These are phyloP conservation scores for Manduca sexta DNA, from an alignment of 1,140 invertebrate species.

Conservation along the genomic window DNA sequence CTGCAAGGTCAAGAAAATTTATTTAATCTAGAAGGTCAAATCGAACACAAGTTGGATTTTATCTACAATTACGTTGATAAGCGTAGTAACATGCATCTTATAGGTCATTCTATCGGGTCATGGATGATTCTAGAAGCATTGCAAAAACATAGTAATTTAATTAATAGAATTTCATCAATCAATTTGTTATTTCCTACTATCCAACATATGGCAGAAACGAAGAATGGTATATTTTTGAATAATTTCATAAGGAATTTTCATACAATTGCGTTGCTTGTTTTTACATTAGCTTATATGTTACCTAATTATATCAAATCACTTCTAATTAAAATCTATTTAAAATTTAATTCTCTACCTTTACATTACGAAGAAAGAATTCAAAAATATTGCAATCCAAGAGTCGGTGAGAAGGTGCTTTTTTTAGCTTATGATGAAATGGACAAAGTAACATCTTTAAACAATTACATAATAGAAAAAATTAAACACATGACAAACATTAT, in stretches of 20 bases:
- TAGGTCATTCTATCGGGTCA: constrained; percentile 62
- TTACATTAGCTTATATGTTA: constrained; percentile 31
- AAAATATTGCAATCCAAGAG: constrained; percentile 37
- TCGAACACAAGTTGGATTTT: constrained; percentile 51
- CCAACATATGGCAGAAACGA: constrained; percentile 49
- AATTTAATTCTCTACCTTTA: constrained; percentile 28
- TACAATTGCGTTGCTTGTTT: constrained; percentile 30
- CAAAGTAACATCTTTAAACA: constrained; percentile 37
- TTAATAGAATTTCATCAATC: constrained; percentile 30
- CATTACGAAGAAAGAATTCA: constrained; percentile 29
- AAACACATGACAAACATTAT: constrained; percentile 47
- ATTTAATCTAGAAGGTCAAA: constrained; percentile 50
- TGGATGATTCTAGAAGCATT: constrained; percentile 57
- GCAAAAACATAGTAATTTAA: constrained; percentile 28
- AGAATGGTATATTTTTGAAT: constrained; percentile 49
- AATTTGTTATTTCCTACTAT: constrained; percentile 60
- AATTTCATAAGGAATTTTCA: constrained; percentile 34
- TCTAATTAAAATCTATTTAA: constrained; percentile 42
- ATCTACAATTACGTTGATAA: constrained; percentile 46
- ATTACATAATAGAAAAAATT: constrained; percentile 33
- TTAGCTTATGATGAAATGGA: constrained; percentile 64
- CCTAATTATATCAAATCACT: constrained; percentile 28
- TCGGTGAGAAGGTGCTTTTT: constrained; percentile 45
- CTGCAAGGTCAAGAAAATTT: constrained; percentile 34
- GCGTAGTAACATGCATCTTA: constrained; percentile 47